phyloP scores from a whole-genome alignment of 2,113 vertebrate species.

The Labrus mixtus region DNA sequence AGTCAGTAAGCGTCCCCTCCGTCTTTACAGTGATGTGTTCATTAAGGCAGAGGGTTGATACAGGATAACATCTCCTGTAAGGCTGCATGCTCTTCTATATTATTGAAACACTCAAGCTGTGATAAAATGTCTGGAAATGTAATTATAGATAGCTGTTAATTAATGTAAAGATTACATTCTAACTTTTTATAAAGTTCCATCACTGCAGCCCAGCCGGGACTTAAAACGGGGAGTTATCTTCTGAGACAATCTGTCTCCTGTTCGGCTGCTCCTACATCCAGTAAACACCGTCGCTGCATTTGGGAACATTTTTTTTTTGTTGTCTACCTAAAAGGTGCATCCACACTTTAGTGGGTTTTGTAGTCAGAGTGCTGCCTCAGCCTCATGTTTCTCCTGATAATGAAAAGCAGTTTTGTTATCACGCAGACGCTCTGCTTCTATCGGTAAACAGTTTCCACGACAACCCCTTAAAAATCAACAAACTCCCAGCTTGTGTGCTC shows the following conservation, averaged over 20 bases:
- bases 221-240: background rate
- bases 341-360: constrained; percentile 13
- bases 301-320: background rate
- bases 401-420: constrained; percentile 50
- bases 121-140: background rate
- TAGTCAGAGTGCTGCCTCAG: constrained; percentile 34
- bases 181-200: background rate
- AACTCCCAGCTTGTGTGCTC: constrained; percentile 23
- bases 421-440: constrained; percentile 21
- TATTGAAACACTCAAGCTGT: background rate
- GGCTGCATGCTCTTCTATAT: background rate
- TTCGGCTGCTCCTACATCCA: background rate
- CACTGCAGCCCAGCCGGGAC: background rate
- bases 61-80: background rate
- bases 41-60: too few species aligned
- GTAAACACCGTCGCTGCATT: background rate
- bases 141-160: background rate
- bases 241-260: background rate
- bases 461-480: constrained; percentile 29
- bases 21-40: too few species aligned
- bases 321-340: background rate
- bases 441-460: constrained; percentile 38
- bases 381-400: constrained; percentile 41
- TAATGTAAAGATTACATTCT: background rate
- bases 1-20: background rate